Evolutionary conservation across 2,113 vertebrate species (phyloP).

Genomic region (Xiphorhynchus elegans): DNA sequence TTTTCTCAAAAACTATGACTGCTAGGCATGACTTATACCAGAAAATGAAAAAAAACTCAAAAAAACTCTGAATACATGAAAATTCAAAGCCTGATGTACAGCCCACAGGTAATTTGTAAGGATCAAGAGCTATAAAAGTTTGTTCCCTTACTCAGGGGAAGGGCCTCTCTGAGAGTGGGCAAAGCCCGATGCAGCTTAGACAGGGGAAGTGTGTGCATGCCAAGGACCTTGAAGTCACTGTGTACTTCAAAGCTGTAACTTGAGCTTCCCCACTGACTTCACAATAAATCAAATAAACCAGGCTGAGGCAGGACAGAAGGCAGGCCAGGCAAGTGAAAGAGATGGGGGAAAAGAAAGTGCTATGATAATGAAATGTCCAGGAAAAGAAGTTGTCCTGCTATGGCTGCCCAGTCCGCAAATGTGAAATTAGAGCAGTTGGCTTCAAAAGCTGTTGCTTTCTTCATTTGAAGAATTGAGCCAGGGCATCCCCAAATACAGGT

Average conservation of each 20-base stretch:
- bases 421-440: neutral
- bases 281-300: constrained; percentile 85
- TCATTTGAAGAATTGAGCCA: neutral
- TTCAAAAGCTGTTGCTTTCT: neutral
- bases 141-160: constrained; percentile 44
- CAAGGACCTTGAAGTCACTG: constrained; percentile 75
- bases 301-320: constrained; percentile 10
- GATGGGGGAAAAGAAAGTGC: neutral
- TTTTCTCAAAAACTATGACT: neutral
- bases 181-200: constrained; percentile 65
- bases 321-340: constrained; percentile 8
- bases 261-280: constrained; percentile 77
- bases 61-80: neutral
- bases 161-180: constrained; percentile 44
- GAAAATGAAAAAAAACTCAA: neutral
- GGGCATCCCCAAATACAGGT: neutral
- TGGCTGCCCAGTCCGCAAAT: neutral
- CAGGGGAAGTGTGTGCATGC: constrained; percentile 74
- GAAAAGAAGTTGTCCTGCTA: neutral
- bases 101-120: neutral
- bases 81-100: neutral
- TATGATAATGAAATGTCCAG: neutral
- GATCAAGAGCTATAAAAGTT: neutral
- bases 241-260: constrained; percentile 84
- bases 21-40: neutral